Conservation (phyloP, 2,888 invertebrate species). For the Smittia sp. region DNA sequence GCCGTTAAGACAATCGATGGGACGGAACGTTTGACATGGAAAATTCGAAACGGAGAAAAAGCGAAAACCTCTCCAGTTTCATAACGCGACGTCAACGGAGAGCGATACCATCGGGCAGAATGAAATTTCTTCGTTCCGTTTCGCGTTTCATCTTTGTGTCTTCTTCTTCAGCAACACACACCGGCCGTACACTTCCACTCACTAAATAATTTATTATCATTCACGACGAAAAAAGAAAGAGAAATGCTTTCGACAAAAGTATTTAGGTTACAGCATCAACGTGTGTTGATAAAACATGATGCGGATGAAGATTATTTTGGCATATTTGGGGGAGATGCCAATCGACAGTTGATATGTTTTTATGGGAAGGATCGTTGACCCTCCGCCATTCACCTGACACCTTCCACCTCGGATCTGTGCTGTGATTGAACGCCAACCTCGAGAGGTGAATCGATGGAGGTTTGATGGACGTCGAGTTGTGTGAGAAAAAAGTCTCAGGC, state of each 20-base stretch:
- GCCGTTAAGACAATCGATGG: background rate
- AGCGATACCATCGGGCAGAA: background rate
- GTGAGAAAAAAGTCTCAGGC: background rate
- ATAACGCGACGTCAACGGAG: constrained; percentile 6
- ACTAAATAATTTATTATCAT: constrained; percentile 27
- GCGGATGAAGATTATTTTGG: constrained; percentile 11
- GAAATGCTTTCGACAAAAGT: constrained; percentile 41
- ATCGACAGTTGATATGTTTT: background rate
- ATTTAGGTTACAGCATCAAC: constrained; percentile 39
- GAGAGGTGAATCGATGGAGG: too few relatives aligned
- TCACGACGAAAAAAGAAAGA: constrained; percentile 1
- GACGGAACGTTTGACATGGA: constrained; percentile 6
- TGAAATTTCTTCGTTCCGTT: constrained; percentile 18
- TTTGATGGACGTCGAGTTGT: background rate
- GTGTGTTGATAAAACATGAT: constrained; percentile 29
- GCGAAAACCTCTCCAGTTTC: constrained; percentile 21
- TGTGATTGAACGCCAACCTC: too few relatives aligned
- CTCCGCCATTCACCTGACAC: background rate
- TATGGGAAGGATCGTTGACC: background rate
- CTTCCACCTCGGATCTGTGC: too few relatives aligned
- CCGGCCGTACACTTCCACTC: constrained; percentile 17
- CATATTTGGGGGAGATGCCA: constrained; percentile 2
- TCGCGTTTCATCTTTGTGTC: constrained; percentile 13
- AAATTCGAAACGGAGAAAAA: background rate
- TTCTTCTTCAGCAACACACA: constrained; percentile 7